Evolutionary conservation across 2,797 vertebrate genomes (phyloP), one percentile per base, ranked within the genome.

Genomic region (Erethizon dorsatum): DNA sequence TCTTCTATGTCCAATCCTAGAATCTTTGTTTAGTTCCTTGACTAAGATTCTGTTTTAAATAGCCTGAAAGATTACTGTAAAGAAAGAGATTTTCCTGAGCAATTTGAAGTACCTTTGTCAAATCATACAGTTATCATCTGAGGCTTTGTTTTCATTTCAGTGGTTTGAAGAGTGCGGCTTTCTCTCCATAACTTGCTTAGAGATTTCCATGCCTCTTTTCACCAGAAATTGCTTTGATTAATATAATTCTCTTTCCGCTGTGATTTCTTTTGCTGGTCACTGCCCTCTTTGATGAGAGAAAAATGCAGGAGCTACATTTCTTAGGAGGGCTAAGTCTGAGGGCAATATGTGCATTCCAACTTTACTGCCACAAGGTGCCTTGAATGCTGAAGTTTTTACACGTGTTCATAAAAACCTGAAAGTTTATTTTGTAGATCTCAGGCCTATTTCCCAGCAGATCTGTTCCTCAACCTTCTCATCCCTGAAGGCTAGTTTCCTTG

Each of bases 181-280:
- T 96, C 97, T 97, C 97, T 97, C 90, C 96, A 91, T 95, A 97
- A 98, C 93, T 91, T 94, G 84, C 97, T 97, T 89, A 78, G 80
- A 69, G 88, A 97, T 95, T 98, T 97, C 94, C 90, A 92, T 97
- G 47, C 65, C 80, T 91, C 47, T 71, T 98, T 98, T 98, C 89
- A 84, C 93, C 95, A 97, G 97, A 97, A 97, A 97, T 96, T 96
- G 79, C 80, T 97, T 97, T 98, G 97, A 97, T 98, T 98, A 94
- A 96, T 98, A 93, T 97, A 95, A 97, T 95, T 97, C 88, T 97
- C 75, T 79, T 88, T 97, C 91, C 96, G 54, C 93, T 98, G 88
- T 90, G 95, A 98, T 98, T 96, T 96, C 82, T 96, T 96, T 93
- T 96, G 85, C 71, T 95, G 88, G 83, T 91, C 71, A 37, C 52